Evolutionary conservation across 2,797 vertebrate genomes (phyloP).

Genomic region (Pangasius krempfi): DNA sequence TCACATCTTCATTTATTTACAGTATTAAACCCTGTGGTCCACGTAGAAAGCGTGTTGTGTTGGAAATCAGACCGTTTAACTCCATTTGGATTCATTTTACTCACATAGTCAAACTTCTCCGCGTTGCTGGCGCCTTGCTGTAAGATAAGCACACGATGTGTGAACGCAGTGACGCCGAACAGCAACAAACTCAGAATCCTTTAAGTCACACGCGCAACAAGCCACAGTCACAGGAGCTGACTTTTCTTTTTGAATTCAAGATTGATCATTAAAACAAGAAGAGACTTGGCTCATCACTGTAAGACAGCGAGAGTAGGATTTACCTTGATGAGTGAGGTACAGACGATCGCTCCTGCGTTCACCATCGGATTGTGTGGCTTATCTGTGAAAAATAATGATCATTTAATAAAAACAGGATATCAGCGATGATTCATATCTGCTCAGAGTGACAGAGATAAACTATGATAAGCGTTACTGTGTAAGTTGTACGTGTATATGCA

Average conservation of each 20-base stretch:
- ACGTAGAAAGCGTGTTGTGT: background rate
- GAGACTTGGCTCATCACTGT: too few species aligned
- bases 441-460: too few species aligned
- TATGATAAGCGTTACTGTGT: background rate
- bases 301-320: constrained; percentile 49
- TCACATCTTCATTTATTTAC: background rate
- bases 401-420: background rate
- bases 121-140: constrained; percentile 97
- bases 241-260: background rate
- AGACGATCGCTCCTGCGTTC: constrained; percentile 96
- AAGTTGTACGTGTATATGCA: background rate
- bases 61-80: background rate
- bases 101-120: constrained; percentile 99
- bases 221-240: background rate
- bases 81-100: constrained; percentile 62
- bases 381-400: constrained; percentile 76
- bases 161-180: background rate
- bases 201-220: background rate
- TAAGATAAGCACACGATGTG: constrained; percentile 63
- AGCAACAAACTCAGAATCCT: background rate
- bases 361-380: constrained; percentile 99
- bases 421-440: background rate
- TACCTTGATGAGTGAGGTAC: constrained; percentile 98
- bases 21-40: background rate
- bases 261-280: too few species aligned